A percentile compares a stretch with the other conserved stretches of the same genome.
These are phyloP conservation scores for Blennius ocellaris DNA, from an alignment of 2,113 vertebrate species.

Conservation along the genomic window DNA sequence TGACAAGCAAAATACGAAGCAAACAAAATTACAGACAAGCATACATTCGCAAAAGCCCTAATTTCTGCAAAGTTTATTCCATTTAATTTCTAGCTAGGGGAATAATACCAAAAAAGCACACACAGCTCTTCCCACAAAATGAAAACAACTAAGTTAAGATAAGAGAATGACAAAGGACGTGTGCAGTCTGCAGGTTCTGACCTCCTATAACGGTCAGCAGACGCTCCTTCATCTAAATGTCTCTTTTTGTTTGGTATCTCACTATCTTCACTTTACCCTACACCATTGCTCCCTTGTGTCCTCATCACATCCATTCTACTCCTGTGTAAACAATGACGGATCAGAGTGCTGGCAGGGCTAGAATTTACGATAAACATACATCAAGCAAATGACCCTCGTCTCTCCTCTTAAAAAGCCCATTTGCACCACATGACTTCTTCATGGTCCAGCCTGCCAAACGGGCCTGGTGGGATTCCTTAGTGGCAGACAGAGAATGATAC, in stretches of 20 bases:
- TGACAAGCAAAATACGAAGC: background rate
- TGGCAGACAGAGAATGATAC: slow-evolving; percentile 27
- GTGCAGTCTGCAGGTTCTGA: slow-evolving; percentile 33
- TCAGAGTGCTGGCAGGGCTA: slow-evolving; percentile 30
- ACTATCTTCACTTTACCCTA: slow-evolving; percentile 47
- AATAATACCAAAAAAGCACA: background rate
- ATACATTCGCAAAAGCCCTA: background rate
- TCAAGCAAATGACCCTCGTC: slow-evolving; percentile 26
- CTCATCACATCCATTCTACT: slow-evolving; percentile 38
- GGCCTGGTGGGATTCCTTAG: slow-evolving; percentile 56
- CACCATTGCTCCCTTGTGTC: slow-evolving; percentile 14
- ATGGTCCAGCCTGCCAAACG: slow-evolving; percentile 37
- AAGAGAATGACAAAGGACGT: slow-evolving; percentile 35
- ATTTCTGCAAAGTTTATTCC: background rate
- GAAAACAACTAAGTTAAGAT: background rate
- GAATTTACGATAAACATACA: slow-evolving; percentile 57
- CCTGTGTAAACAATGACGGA: slow-evolving; percentile 64
- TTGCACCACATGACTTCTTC: slow-evolving; percentile 30
- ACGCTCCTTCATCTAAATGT: slow-evolving; percentile 25
- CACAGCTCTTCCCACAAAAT: background rate
- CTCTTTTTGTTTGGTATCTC: slow-evolving; percentile 26
- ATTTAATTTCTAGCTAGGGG: background rate
- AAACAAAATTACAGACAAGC: background rate
- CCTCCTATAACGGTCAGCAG: slow-evolving; percentile 25
- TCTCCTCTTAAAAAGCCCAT: slow-evolving; percentile 21